Evolutionary conservation across 2,888 invertebrate genomes (phyloP), one percentile per base, ranked within the genome.

Genomic region (Masnerella sp.): DNA sequence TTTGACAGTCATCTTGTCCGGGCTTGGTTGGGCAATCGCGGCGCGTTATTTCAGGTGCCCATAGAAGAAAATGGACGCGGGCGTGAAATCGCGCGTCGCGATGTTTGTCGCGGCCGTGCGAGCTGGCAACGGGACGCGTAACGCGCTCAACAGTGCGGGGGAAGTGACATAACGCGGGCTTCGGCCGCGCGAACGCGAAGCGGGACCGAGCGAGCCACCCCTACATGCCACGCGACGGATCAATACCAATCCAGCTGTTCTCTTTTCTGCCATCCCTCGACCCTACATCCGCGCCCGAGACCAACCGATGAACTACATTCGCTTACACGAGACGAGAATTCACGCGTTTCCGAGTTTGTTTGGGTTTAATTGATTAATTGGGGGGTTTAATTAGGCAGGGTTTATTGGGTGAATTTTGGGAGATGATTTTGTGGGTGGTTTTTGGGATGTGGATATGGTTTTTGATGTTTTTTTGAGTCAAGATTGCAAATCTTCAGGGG

Each of bases 211-310:
- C 59, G 49, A 65, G 72, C 81, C 80, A 79, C 84, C 83, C 82
- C 81, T 80, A 80, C 80, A 77, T 71, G 51, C 51, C 68, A 70
- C 52, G 18, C 78, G 77, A 75, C 61, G 81, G 85, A 86, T 86
- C 85, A 86, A 86, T 86, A 86, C 84, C 69, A 81, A 83, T 82
- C 83, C 85, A 83, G 84, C 84, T 85, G 84, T 84, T 83, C 84
- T 83, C 82, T 82, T 83, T 83, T 82, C 81, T 79, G 76, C 76
- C 81, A 82, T 82, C 82, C 81, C 82, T 79, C 80, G 79, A 75
- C 65, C 62, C 61, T 59, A 64, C 42, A 67, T 52, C 47, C 36
- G 54, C 40, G 49, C n/a, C 15, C 43, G 40, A 56, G 70, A 62
- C 47, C 52, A 59, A 59, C 47, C 59, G 34, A 18, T 47, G 34